A percentile compares a stretch with the other conserved stretches of the same genome.
Conservation (phyloP, 1,140 invertebrate genomes). For the Rhagoletis pomonella region DNA sequence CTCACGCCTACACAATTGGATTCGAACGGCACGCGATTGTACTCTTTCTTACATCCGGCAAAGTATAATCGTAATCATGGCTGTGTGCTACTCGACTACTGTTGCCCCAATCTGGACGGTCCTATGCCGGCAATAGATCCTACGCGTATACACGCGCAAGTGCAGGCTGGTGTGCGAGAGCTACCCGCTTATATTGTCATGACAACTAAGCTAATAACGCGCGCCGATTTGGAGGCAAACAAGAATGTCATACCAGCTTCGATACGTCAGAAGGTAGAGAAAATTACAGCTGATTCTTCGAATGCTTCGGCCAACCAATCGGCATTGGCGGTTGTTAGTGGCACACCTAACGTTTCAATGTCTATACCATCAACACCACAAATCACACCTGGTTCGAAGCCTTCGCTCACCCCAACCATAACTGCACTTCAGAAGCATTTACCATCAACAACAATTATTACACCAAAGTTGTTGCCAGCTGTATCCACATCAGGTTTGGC, state of each 20-base stretch:
- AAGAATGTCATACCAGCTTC: constrained; percentile 53
- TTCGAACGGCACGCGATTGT: constrained; percentile 55
- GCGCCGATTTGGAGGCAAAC: constrained; percentile 55
- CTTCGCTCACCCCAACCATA: constrained; percentile 28
- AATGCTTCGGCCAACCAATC: not conserved
- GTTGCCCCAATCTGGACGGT: constrained; percentile 57
- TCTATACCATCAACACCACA: not conserved
- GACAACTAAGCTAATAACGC: constrained; percentile 55
- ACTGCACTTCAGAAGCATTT: constrained; percentile 56
- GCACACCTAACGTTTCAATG: not conserved
- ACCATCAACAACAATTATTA: constrained; percentile 56
- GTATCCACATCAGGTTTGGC: not conserved
- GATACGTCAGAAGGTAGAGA: constrained; percentile 54
- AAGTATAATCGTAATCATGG: constrained; percentile 58
- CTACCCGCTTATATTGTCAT: constrained; percentile 56
- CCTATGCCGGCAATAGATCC: constrained; percentile 58
- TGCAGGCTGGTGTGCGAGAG: constrained; percentile 53
- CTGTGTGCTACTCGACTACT: constrained; percentile 56
- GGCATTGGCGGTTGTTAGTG: not conserved
- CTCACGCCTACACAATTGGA: constrained; percentile 48
- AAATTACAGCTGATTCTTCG: constrained; percentile 40
- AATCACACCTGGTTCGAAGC: not conserved
- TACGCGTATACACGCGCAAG: constrained; percentile 55
- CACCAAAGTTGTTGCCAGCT: constrained; percentile 53
- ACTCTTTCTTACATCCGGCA: constrained; percentile 56